Evolutionary conservation across 2,113 vertebrate genomes (phyloP).

Genomic region (Phoxinus phoxinus): DNA sequence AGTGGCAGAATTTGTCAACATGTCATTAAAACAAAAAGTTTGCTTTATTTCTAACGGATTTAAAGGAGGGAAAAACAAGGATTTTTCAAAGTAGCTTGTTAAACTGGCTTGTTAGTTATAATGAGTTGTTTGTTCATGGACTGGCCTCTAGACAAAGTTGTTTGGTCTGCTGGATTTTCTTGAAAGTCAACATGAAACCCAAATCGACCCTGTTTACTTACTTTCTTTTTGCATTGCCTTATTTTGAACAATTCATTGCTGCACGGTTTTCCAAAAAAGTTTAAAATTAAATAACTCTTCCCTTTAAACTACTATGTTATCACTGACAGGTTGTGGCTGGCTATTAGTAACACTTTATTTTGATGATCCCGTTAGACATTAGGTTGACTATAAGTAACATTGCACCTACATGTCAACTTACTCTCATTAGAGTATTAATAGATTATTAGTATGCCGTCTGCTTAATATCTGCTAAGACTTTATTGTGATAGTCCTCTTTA

Average conservation of each 20-base stretch:
- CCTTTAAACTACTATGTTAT: neutral
- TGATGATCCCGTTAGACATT: too few relatives aligned
- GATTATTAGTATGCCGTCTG: too few relatives aligned
- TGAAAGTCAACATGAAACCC: slow-evolving; percentile 1
- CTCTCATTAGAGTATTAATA: too few relatives aligned
- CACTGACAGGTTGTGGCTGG: too few relatives aligned
- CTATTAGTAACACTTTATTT: too few relatives aligned
- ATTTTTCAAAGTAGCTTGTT: slow-evolving; percentile 26
- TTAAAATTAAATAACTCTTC: neutral
- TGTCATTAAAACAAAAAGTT: slow-evolving; percentile 19
- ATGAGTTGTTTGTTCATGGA: slow-evolving; percentile 46
- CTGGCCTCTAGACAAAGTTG: slow-evolving; percentile 1
- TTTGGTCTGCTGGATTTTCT: slow-evolving; percentile 16
- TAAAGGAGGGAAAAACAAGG: neutral
- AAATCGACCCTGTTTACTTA: neutral
- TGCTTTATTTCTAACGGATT: neutral
- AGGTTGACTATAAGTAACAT: too few relatives aligned
- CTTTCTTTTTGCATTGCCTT: neutral
- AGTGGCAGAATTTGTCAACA: neutral
- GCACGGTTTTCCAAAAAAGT: neutral
- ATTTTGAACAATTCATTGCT: neutral
- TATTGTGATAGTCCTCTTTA: too few relatives aligned
- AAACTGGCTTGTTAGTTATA: slow-evolving; percentile 24
- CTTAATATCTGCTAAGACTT: too few relatives aligned
- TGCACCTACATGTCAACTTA: too few relatives aligned